phyloP scores from a whole-genome alignment of 2,797 vertebrate genomes.

The Carduelis carduelis region DNA sequence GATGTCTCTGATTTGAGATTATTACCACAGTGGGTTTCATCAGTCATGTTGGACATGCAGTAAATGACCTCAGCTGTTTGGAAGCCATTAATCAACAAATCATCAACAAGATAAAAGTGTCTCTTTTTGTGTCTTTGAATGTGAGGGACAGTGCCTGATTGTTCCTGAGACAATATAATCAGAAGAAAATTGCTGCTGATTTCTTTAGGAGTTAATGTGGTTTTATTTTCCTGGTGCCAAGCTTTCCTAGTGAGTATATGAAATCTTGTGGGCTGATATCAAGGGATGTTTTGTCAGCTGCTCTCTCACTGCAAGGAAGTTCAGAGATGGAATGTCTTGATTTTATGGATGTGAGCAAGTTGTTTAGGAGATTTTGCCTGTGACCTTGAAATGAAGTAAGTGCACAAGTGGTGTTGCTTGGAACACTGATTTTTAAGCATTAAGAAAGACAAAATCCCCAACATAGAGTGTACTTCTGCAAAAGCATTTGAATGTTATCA shows the following conservation, averaged over 20 bases:
- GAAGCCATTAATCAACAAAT: slow-evolving; percentile 28
- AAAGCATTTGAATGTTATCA: neutral
- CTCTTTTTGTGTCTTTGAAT: neutral
- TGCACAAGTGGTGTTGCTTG: neutral
- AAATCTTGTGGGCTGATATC: neutral
- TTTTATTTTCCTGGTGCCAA: neutral
- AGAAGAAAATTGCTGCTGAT: neutral
- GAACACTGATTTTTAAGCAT: neutral
- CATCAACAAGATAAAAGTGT: neutral
- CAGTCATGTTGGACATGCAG: neutral
- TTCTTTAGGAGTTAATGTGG: neutral
- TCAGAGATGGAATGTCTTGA: neutral
- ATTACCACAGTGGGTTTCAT: neutral
- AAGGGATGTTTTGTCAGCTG: neutral
- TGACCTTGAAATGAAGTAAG: neutral
- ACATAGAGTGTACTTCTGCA: neutral
- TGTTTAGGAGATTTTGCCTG: neutral
- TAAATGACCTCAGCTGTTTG: neutral
- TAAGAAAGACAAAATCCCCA: neutral
- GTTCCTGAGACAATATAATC: neutral
- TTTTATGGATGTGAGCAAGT: neutral
- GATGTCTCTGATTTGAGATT: slow-evolving; percentile 6
- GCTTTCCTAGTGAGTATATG: neutral
- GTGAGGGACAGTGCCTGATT: neutral
- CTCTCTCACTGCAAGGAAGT: neutral